phyloP scores from a whole-genome alignment of 2,888 invertebrate genomes.

The Bugulina stolonifera region DNA sequence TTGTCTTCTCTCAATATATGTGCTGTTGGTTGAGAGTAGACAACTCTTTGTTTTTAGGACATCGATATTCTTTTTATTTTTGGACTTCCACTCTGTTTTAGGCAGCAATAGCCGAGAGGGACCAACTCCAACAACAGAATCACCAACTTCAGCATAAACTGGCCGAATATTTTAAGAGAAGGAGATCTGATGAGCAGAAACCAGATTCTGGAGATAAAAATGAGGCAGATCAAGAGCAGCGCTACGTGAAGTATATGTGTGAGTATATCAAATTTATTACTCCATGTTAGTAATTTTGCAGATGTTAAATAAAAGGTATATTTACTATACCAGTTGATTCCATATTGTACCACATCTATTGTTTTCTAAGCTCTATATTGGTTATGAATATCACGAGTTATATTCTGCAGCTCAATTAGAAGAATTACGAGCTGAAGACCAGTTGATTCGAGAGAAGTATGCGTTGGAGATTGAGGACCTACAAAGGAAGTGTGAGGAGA shows the following conservation, averaged over 20 bases:
- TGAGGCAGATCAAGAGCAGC: slow-evolving; percentile 51
- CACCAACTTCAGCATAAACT: slow-evolving; percentile 50
- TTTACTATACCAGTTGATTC: too few species aligned
- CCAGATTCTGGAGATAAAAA: slow-evolving; percentile 49
- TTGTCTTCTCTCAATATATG: too few species aligned
- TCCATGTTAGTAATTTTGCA: too few species aligned
- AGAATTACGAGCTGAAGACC: slow-evolving; percentile 43
- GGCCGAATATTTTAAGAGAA: slow-evolving; percentile 51
- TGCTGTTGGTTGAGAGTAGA: too few species aligned
- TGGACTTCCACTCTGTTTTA: too few species aligned
- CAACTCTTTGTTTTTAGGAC: too few species aligned
- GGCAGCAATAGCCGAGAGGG: slow-evolving; percentile 42
- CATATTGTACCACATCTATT: too few species aligned
- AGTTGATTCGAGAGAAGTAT: slow-evolving; percentile 39
- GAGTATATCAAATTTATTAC: too few species aligned
- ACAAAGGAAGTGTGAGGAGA: slow-evolving; percentile 43
- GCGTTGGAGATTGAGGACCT: slow-evolving; percentile 43
- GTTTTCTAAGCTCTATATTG: too few species aligned
- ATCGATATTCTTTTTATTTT: too few species aligned
- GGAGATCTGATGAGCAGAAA: slow-evolving; percentile 46
- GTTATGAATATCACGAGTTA: too few species aligned
- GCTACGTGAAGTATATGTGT: slow-evolving; percentile 52
- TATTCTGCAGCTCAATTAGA: slow-evolving; percentile 43
- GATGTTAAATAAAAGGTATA: too few species aligned
- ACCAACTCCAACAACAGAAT: slow-evolving; percentile 46